Evolutionary conservation across 1,140 invertebrate genomes (phyloP), one percentile per base, ranked within the genome.

Genomic region (Hyposmocoma kahamanoa): DNA sequence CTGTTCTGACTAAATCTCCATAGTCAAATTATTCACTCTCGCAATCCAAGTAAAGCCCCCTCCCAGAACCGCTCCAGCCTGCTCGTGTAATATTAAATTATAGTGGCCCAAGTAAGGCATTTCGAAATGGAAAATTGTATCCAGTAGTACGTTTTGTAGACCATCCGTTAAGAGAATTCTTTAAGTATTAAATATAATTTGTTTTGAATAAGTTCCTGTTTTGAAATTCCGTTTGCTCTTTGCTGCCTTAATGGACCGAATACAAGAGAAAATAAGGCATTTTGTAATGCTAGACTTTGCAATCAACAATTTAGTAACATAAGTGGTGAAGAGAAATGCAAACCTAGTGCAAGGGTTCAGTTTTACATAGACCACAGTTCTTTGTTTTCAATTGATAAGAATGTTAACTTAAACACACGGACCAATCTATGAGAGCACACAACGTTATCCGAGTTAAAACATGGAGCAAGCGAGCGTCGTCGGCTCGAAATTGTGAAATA

Each of bases 101-200:
- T 74, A 77, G 67, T 72, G 67, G 66, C 58, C 72, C 70, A 77
- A 78, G 70, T 70, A 77, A 75, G 68, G 62, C 67, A 79, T 82
- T 82, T 72, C 68, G 69, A 76, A 83, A 83, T 78, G 69, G 76
- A 83, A 82, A 83, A 80, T 83, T 76, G 74, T 79, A 73, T 71
- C 65, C 68, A 70, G 62, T 65, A 58, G 72, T 72, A 71, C 60
- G 59, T 72, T 72, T 67, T 77, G 67, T 71, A 64, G 61, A 60
- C 53, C 42, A 47, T 44, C 49, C 46, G 52, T 57, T 63, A 67
- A 67, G 56, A 67, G 56, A 67, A 62, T 67, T 62, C 57, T 52
- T 53, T 50, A 62, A 48, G 48, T 43, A 47, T 56, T 57, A 56
- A 46, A 54, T 42, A 52, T 56, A n/a, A 58, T 72, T 67, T 58